Conservation (phyloP, 2,113 vertebrate species). For the Oryzias celebensis region DNA sequence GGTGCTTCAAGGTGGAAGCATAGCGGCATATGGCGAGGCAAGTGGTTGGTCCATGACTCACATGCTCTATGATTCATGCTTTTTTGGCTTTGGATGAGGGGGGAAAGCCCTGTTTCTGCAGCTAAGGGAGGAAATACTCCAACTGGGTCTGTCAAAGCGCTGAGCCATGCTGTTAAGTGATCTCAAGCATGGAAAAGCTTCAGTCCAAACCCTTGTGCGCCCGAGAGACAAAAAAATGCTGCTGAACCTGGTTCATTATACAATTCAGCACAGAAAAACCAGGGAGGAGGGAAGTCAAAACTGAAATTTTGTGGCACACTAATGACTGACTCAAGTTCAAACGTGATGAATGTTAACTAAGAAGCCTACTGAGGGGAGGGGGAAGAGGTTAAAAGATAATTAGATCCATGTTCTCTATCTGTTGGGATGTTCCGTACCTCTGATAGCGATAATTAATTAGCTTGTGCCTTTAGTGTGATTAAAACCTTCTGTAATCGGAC, state of each 20-base stretch:
- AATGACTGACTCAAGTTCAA: slow-evolving; percentile 41
- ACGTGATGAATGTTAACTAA: slow-evolving; percentile 17
- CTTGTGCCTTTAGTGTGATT: slow-evolving; percentile 59
- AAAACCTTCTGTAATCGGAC: slow-evolving; percentile 60
- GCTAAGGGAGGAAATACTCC: slow-evolving; percentile 44
- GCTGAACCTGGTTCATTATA: slow-evolving; percentile 7
- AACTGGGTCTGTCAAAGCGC: slow-evolving; percentile 44
- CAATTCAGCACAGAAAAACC: slow-evolving; percentile 5
- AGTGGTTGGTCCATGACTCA: slow-evolving; percentile 25
- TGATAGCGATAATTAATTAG: slow-evolving; percentile 67
- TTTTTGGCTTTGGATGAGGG: slow-evolving; percentile 37
- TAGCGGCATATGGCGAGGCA: slow-evolving; percentile 42
- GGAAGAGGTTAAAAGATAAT: slow-evolving; percentile 59
- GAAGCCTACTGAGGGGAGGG: slow-evolving; percentile 34
- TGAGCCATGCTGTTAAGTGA: slow-evolving; percentile 48
- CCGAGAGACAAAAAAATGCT: slow-evolving; percentile 25
- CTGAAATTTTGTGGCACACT: slow-evolving; percentile 17
- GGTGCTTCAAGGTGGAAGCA: slow-evolving; percentile 36
- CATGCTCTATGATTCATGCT: slow-evolving; percentile 36
- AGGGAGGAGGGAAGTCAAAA: no score
- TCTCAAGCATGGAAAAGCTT: slow-evolving; percentile 63
- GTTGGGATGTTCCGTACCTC: slow-evolving; percentile 52
- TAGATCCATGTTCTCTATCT: slow-evolving; percentile 53
- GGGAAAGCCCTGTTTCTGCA: slow-evolving; percentile 44
- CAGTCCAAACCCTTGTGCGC: slow-evolving; percentile 35